A percentile compares a stretch with the other conserved stretches of the same genome.
Evolutionary conservation across 1,140 invertebrate species (phyloP).

Genomic region (Dufourea novaeangliae): DNA sequence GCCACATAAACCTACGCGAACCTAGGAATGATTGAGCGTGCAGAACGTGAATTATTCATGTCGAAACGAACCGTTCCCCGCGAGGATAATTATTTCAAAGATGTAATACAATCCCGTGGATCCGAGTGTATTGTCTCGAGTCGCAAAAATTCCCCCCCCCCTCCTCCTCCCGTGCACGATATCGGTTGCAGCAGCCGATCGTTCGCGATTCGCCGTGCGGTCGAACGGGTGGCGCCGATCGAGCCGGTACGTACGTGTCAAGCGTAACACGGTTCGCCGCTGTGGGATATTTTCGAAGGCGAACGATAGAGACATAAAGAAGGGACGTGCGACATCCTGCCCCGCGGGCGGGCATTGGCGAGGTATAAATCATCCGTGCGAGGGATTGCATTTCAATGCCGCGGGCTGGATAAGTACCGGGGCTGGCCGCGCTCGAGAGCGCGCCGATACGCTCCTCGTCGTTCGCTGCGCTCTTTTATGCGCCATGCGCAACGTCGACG

Average conservation of each 20-base stretch:
- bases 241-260: slow-evolving; percentile 46
- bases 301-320: slow-evolving; percentile 75
- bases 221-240: slow-evolving; percentile 48
- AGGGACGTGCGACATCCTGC: slow-evolving; percentile 78
- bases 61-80: no score
- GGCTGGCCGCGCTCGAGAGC: slow-evolving; percentile 24
- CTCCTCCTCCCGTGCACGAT: no score
- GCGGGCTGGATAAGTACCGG: slow-evolving; percentile 62
- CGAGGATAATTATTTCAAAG: no score
- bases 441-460: slow-evolving; percentile 11
- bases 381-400: slow-evolving; percentile 79
- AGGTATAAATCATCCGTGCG: slow-evolving; percentile 79
- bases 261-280: slow-evolving; percentile 47
- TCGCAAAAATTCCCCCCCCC: no score
- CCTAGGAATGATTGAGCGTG: no score
- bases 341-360: slow-evolving; percentile 73
- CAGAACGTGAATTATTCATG: no score
- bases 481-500: slow-evolving; percentile 50
- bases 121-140: no score
- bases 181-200: slow-evolving; percentile 4
- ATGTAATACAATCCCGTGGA: no score
- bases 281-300: slow-evolving; percentile 71
- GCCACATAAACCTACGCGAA: no score
- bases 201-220: slow-evolving; percentile 33
- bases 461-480: slow-evolving; percentile 57